These are phyloP conservation scores for Platerodrilus igneus DNA, from an alignment of 2,888 invertebrate genomes.

Conservation along the genomic window DNA sequence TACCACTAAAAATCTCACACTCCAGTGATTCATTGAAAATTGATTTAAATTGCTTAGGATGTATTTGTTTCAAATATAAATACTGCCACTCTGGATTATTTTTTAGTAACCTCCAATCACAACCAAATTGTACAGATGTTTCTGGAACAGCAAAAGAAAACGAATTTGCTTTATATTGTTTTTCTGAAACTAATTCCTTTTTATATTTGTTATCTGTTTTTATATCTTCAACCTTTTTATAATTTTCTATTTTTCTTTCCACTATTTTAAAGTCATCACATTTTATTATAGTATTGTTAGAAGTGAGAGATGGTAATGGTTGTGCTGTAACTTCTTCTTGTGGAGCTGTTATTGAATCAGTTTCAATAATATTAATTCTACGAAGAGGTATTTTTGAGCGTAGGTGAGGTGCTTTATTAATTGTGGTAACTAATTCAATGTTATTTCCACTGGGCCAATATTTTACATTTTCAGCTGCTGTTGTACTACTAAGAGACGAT, in stretches of 20 bases:
- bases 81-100: slow-evolving; percentile 51
- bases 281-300: slow-evolving; percentile 22
- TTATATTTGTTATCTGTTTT: slow-evolving; percentile 13
- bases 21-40: slow-evolving; percentile 68
- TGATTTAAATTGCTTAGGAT: slow-evolving; percentile 53
- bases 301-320: slow-evolving; percentile 20
- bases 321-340: slow-evolving; percentile 9
- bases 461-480: too few species aligned
- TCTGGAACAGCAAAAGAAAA: slow-evolving; percentile 50
- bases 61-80: slow-evolving; percentile 57
- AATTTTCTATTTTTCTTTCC: slow-evolving; percentile 27
- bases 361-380: slow-evolving; percentile 44
- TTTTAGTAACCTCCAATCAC: slow-evolving; percentile 58
- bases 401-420: slow-evolving; percentile 61
- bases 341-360: slow-evolving; percentile 12
- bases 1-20: slow-evolving; percentile 57
- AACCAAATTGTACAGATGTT: slow-evolving; percentile 62
- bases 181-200: slow-evolving; percentile 12
- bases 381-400: slow-evolving; percentile 60
- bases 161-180: slow-evolving; percentile 20
- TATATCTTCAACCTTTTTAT: slow-evolving; percentile 7
- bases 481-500: slow-evolving; percentile 22
- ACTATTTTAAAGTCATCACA: slow-evolving; percentile 34
- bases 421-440: slow-evolving; percentile 47
- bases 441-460: slow-evolving; percentile 42